A percentile compares a stretch with the other conserved stretches of the same genome.
These are phyloP conservation scores for Nettapus auritus DNA, from an alignment of 2,113 vertebrate species.

Conservation along the genomic window DNA sequence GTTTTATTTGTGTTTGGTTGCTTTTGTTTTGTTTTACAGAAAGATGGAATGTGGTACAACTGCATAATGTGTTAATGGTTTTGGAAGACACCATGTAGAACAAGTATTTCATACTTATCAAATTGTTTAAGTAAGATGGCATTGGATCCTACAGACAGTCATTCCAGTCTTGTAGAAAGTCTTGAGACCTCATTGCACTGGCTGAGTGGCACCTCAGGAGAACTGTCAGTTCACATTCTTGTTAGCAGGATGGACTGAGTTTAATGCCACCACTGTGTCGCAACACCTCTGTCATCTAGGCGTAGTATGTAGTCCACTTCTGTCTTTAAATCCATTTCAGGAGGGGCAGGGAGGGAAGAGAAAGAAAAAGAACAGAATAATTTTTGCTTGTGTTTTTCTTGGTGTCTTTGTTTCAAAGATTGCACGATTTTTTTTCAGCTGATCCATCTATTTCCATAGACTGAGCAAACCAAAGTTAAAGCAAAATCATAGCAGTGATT, in stretches of 20 bases:
- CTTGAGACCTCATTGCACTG: neutral
- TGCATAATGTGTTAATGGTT: neutral
- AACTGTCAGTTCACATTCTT: neutral
- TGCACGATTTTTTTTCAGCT: neutral
- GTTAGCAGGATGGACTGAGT: neutral
- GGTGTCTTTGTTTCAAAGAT: neutral
- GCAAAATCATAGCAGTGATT: neutral
- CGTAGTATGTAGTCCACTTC: neutral
- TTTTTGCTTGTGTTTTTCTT: neutral
- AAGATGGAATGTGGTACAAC: neutral
- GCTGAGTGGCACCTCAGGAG: neutral
- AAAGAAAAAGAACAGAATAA: neutral
- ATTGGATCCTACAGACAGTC: neutral
- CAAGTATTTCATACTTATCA: neutral
- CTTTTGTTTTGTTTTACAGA: neutral
- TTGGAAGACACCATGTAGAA: neutral
- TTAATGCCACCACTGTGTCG: neutral
- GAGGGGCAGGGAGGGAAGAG: neutral
- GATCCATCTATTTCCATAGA: neutral
- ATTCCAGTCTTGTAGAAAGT: neutral
- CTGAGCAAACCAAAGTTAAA: neutral
- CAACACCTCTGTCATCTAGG: neutral
- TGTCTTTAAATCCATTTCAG: neutral
- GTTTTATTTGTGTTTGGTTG: no score
- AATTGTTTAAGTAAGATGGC: neutral